These are phyloP conservation scores for Sclerurus mexicanus DNA, from an alignment of 2,113 vertebrate genomes.

Conservation along the genomic window DNA sequence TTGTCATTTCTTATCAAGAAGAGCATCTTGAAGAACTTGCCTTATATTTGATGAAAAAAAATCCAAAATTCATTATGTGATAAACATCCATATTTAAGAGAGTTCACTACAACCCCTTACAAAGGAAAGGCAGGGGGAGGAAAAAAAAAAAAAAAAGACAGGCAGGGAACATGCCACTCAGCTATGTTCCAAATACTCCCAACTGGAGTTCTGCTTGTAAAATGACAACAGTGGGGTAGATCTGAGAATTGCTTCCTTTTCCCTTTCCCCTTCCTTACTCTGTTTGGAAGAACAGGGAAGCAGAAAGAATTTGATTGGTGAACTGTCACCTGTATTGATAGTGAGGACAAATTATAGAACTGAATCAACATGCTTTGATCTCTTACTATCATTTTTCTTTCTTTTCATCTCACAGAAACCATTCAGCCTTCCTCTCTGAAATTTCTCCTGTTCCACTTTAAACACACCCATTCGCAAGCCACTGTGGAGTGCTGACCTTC, in stretches of 20 bases:
- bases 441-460: background rate
- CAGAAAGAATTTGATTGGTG: background rate
- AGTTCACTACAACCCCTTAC: background rate
- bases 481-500: background rate
- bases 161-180: background rate
- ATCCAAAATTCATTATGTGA: background rate
- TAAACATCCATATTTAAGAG: background rate
- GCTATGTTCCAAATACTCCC: background rate
- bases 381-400: background rate
- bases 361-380: conserved; percentile 33
- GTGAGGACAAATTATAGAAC: conserved; percentile 19
- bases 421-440: background rate
- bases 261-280: background rate
- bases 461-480: background rate
- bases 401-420: background rate
- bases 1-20: background rate
- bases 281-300: background rate
- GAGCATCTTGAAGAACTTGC: background rate
- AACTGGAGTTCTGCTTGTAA: background rate
- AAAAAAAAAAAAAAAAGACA: background rate
- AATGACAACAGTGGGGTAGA: background rate
- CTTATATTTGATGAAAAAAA: background rate
- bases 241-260: background rate
- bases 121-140: background rate
- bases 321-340: background rate